These are phyloP conservation scores for Rhabdophis nuchalis DNA, from an alignment of 2,797 vertebrate genomes.

Conservation along the genomic window DNA sequence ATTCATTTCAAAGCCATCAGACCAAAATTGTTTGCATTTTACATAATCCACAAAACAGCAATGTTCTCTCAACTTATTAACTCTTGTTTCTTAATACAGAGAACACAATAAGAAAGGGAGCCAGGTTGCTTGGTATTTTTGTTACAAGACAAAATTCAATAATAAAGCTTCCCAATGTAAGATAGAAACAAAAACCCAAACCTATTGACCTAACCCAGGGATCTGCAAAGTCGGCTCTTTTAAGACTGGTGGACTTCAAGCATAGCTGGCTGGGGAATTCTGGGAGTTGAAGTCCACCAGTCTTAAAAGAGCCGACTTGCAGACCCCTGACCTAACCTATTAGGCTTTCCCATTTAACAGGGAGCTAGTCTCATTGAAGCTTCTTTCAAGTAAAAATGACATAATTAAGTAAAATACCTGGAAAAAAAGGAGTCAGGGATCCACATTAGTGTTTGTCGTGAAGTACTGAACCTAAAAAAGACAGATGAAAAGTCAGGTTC, in stretches of 20 bases:
- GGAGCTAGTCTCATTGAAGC: not conserved
- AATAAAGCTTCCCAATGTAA: not conserved
- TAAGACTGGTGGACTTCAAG: no score
- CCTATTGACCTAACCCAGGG: not conserved
- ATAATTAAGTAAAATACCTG: constrained; percentile 76
- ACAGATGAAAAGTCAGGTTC: constrained; percentile 36
- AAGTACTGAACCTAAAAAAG: constrained; percentile 89
- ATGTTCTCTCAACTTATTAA: not conserved
- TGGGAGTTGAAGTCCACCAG: no score
- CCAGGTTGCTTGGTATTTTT: not conserved
- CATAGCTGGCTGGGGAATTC: no score
- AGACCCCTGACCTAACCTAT: not conserved
- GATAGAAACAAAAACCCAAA: not conserved
- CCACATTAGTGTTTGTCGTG: constrained; percentile 97
- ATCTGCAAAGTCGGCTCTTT: no score
- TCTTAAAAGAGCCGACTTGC: no score
- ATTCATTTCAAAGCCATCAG: not conserved
- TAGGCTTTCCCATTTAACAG: not conserved
- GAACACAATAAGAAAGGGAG: not conserved
- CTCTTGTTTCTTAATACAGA: not conserved
- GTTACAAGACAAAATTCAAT: not conserved
- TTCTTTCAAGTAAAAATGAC: not conserved
- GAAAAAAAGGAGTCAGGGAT: constrained; percentile 99
- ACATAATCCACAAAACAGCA: not conserved
- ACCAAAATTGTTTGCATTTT: not conserved